Percentiles rank a stretch among this genome's conserved stretches.
Conservation (phyloP, 1,140 invertebrate genomes). For the Cephus cinctus region DNA sequence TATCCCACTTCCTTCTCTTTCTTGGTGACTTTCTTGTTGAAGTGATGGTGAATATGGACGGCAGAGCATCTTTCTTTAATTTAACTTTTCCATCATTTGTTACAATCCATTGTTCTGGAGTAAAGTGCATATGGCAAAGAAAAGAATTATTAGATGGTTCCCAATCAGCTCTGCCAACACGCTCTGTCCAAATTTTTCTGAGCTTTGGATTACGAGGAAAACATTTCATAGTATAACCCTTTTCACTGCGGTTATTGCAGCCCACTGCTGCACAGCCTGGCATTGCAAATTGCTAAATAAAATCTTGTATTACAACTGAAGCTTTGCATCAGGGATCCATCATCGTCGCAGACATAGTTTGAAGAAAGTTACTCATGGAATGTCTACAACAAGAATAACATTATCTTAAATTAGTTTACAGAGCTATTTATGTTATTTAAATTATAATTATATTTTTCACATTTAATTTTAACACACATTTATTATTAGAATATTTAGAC, state of each 20-base stretch:
- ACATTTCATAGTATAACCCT: conserved; percentile 52
- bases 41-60: conserved; percentile 43
- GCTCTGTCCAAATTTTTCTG: conserved; percentile 46
- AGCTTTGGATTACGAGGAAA: conserved; percentile 46
- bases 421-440: no score
- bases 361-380: no score
- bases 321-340: no score
- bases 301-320: no score
- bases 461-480: no score
- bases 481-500: no score
- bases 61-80: conserved; percentile 44
- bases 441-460: no score
- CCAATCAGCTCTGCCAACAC: conserved; percentile 47
- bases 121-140: conserved; percentile 46
- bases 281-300: conserved; percentile 35
- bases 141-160: conserved; percentile 51
- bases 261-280: conserved; percentile 50
- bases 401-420: no score
- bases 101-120: conserved; percentile 42
- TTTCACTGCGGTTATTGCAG: conserved; percentile 51
- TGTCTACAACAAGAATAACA: no score
- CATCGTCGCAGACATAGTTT: no score
- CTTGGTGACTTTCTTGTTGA: conserved; percentile 45
- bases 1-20: conserved; percentile 29
- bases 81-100: conserved; percentile 39